Evolutionary conservation across 2,797 vertebrate species (phyloP), one percentile per base, ranked within the genome.

Genomic region (Heliangelus exortis): DNA sequence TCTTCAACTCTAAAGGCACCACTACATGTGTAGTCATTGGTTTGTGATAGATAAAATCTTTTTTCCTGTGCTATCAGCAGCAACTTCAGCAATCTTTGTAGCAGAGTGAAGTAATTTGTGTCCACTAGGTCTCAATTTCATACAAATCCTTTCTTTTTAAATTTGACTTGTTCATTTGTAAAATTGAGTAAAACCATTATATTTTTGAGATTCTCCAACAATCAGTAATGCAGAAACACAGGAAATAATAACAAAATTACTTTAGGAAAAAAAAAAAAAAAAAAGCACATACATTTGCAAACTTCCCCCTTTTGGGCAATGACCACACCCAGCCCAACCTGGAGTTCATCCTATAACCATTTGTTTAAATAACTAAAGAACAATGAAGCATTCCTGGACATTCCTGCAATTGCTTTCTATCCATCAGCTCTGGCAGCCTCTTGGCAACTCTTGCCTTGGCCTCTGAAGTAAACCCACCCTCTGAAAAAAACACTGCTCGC

Each of bases 391-490:
- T 84, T 93, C 95, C 82, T 85, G 87, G 63, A 86, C 61, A 41
- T 96, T 93, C 69, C 73, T 91, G 59, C 65, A 50, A 26, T 65
- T 59, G 31, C 85, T 7, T 89, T 78, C 78, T 87, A 93, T 95
- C 94, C 66, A 84, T 95, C 83, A 95, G 74, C 58, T 86, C 77
- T 95, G 93, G 80, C 96, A 93, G 90, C 78, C 80, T 79, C 82
- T 89, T 94, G 94, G 92, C 88, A 89, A 54, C 29, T 57, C 76
- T 74, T 77, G 33, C 15, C 36, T 75, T 89, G 88, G 78, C 54
- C 51, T 93, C 45, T 75, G 67, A 67, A 92, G 45, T 36, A 92
- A 67, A 84, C 82, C 89, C 84, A 91, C 65, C 78, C 93, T 90
- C 57, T 33, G 84, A 78, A 90, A 59, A 79, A 89, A 96, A 48